A percentile compares a stretch with the other conserved stretches of the same genome.
phyloP scores from a whole-genome alignment of 2,113 vertebrate genomes.

The Saguinus imperator region DNA sequence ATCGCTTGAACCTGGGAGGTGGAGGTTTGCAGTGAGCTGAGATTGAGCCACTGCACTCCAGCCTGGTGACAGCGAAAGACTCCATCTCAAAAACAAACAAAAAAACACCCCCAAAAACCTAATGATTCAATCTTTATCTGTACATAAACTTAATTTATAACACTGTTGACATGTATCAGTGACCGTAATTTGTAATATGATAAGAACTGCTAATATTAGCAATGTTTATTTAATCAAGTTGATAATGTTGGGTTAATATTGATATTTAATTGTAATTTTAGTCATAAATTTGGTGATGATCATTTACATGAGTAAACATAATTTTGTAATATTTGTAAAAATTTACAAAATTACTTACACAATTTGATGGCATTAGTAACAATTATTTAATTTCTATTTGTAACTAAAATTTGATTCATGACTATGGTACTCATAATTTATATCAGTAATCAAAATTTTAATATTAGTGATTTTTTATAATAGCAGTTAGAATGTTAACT shows the following conservation, averaged over 20 bases:
- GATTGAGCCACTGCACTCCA: no score
- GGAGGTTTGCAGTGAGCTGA: no score
- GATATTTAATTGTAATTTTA: conserved; percentile 49
- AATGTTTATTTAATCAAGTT: conserved; percentile 21
- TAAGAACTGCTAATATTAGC: conserved; percentile 32
- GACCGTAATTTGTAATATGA: not conserved
- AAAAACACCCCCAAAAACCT: not conserved
- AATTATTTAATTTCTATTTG: conserved; percentile 45
- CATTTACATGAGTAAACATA: conserved; percentile 25
- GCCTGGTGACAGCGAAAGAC: no score
- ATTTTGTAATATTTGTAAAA: conserved; percentile 31
- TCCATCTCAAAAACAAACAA: no score
- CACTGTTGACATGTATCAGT: conserved; percentile 42
- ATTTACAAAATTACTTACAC: conserved; percentile 31
- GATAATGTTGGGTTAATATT: conserved; percentile 15
- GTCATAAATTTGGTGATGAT: conserved; percentile 31
- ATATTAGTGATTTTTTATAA: conserved; percentile 20
- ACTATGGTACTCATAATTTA: not conserved
- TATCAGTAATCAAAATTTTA: conserved; percentile 23
- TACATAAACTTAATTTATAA: conserved; percentile 36
- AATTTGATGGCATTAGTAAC: conserved; percentile 13
- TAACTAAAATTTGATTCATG: conserved; percentile 54
- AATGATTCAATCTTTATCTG: conserved; percentile 33
- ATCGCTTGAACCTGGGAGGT: no score
- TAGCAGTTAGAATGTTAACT: not conserved